Evolutionary conservation across 2,797 vertebrate genomes (phyloP), one percentile per base, ranked within the genome.

Genomic region (Ctenopoma multispine): DNA sequence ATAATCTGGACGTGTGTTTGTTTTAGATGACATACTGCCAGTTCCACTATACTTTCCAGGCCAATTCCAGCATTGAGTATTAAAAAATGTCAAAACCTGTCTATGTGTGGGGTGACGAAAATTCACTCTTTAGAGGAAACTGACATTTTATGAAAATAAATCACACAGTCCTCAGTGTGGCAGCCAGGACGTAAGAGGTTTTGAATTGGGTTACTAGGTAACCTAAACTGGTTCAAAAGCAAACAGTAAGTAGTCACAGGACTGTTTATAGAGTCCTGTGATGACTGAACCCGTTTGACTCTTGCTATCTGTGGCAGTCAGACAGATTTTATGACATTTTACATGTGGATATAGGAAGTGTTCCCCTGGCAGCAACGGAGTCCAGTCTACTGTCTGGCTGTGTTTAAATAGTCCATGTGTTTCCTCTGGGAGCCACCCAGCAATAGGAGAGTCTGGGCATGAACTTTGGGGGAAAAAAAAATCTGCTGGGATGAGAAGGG

Each of bases 301-400:
- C 69, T 31, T 71, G 86, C 79, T 88, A 85, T 85, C 84, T 89
- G 84, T 83, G 88, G 83, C 87, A 82, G 83, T 89, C 82, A 89
- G 88, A 87, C 80, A 84, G 79, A 81, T 91, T 93, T 94, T 91
- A 92, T 93, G 91, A 91, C 90, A 93, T 87, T 90, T 94, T 93
- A 93, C 90, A 92, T 91, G 90, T 84, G 90, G 84, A 91, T 89
- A 92, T 92, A 92, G 93, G 93, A 94, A 94, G 92, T 94, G 90
- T 92, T 94, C 86, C 89, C 87, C 87, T 93, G 92, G 90, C 88
- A 89, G 87, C 38, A 64, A 83, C 79, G 77, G 86, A 80, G 84
- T 93, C 84, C 85, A 72, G 80, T 89, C 80, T 90, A 89, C 87
- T 92, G 92, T 93, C 92, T 94, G 93, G 91, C 90, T 92, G 86